phyloP scores from a whole-genome alignment of 2,888 invertebrate species.

The Tricholauxania praeusta region DNA sequence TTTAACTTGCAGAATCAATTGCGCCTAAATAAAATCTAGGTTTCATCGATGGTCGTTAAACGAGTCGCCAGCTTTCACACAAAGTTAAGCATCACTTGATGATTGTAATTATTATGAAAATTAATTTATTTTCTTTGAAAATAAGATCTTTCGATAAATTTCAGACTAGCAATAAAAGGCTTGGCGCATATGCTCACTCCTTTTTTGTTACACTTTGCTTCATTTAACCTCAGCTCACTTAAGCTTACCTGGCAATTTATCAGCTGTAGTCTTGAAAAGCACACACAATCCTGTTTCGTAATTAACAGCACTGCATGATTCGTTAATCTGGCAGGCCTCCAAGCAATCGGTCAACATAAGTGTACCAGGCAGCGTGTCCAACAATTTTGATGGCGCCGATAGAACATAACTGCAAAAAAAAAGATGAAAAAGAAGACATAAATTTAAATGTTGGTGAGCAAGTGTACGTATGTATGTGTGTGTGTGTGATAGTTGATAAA shows the following conservation, averaged over 20 bases:
- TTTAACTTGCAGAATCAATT: too few relatives aligned
- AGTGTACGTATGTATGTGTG: neutral
- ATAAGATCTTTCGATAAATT: too few relatives aligned
- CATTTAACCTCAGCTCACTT: too few relatives aligned
- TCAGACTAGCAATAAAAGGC: too few relatives aligned
- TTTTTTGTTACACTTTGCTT: too few relatives aligned
- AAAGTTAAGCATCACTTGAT: too few relatives aligned
- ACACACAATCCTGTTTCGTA: conserved; percentile 96
- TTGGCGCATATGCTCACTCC: too few relatives aligned
- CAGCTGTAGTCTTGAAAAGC: conserved; percentile 90
- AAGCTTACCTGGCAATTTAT: conserved; percentile 83
- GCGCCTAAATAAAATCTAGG: too few relatives aligned
- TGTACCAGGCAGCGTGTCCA: conserved; percentile 91
- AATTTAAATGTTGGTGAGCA: neutral
- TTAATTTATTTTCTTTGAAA: too few relatives aligned
- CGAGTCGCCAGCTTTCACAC: too few relatives aligned
- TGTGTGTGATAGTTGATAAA: conserved; percentile 13
- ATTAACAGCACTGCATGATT: conserved; percentile 92
- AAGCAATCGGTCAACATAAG: conserved; percentile 94
- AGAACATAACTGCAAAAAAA: conserved; percentile 79
- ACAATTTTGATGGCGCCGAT: conserved; percentile 88
- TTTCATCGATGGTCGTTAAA: too few relatives aligned
- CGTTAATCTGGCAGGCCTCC: conserved; percentile 91
- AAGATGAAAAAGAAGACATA: neutral
- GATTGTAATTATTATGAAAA: too few relatives aligned